phyloP scores from a whole-genome alignment of 2,888 invertebrate genomes.

The Heliconius sara region DNA sequence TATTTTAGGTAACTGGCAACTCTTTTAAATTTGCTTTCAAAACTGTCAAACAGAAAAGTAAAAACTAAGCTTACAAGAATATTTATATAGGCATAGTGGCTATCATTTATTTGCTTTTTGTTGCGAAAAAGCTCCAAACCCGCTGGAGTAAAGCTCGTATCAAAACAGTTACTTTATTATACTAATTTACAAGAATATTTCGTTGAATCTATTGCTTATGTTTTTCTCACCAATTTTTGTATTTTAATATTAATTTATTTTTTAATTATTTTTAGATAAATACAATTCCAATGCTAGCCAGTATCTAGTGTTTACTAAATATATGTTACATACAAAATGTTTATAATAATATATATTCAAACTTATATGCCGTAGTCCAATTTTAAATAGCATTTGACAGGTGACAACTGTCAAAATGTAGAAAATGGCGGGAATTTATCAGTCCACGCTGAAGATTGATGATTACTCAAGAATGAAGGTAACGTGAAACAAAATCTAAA shows the following conservation, averaged over 20 bases:
- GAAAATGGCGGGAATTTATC: constrained; percentile 4
- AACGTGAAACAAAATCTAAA: constrained; percentile 43
- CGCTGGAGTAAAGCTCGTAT: constrained; percentile 43
- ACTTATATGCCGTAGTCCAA: constrained; percentile 17
- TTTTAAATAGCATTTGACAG: constrained; percentile 9
- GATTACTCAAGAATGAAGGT: constrained; percentile 39
- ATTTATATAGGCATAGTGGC: constrained; percentile 24
- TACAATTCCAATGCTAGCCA: constrained; percentile 30
- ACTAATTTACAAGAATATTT: constrained; percentile 44
- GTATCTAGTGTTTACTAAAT: constrained; percentile 34
- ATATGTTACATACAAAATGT: constrained; percentile 38
- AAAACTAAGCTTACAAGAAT: constrained; percentile 25
- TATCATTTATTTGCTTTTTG: neutral
- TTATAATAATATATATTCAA: constrained; percentile 21
- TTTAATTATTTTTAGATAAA: constrained; percentile 1
- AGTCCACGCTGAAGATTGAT: neutral
- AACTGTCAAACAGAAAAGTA: constrained; percentile 28
- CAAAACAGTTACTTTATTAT: constrained; percentile 38
- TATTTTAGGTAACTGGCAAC: neutral
- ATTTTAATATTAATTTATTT: neutral
- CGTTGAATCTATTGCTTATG: constrained; percentile 61
- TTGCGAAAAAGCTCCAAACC: constrained; percentile 17
- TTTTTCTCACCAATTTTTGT: constrained; percentile 45
- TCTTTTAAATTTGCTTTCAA: constrained; percentile 36
- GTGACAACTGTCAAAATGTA: neutral